Conservation (phyloP, 2,113 vertebrate genomes). For the Indicator indicator region DNA sequence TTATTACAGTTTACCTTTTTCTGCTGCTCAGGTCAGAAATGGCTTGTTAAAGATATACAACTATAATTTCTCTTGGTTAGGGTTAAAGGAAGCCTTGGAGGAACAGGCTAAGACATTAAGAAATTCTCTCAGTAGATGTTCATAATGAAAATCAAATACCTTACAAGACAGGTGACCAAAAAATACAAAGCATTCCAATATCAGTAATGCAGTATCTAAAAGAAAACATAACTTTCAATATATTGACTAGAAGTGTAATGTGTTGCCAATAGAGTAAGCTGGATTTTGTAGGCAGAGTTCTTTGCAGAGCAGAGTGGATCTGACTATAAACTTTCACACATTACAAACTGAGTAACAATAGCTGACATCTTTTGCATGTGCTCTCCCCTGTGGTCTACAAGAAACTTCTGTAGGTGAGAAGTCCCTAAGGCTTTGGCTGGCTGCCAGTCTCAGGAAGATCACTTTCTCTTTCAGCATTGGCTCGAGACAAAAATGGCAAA, state of each 20-base stretch:
- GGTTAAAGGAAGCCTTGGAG: neutral
- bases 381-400: neutral
- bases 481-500: neutral
- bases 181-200: neutral
- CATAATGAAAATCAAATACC: neutral
- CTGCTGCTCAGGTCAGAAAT: neutral
- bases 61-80: neutral
- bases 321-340: neutral
- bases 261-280: neutral
- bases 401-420: conserved; percentile 15
- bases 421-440: neutral
- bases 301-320: neutral
- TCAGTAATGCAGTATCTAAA: neutral
- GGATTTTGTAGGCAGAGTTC: neutral
- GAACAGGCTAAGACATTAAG: neutral
- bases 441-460: neutral
- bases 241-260: neutral
- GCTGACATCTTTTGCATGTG: neutral
- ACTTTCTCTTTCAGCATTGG: neutral
- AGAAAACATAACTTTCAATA: neutral
- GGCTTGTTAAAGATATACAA: neutral
- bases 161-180: neutral
- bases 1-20: neutral
- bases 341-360: neutral
- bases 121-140: neutral